These are phyloP conservation scores for human DNA, from an alignment of 2,113 vertebrate genomes.

Conservation along the genomic window GRCh38 chr4:111209001-111209500, in stretches of 20 bases:
- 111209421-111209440: not conserved
- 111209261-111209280: slow-evolving; percentile 70
- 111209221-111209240: slow-evolving; percentile 74
- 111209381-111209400: not conserved
- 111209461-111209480: not conserved
- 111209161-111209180: slow-evolving; percentile 74
- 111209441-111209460: not conserved
- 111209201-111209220: slow-evolving; percentile 66
- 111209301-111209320: slow-evolving; percentile 56
- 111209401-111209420: not conserved
- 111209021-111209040: slow-evolving; percentile 36
- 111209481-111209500: not conserved
- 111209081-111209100: not conserved
- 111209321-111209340: slow-evolving; percentile 60
- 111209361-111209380: slow-evolving; percentile 59
- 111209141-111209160: not conserved
- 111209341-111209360: slow-evolving; percentile 47
- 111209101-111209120: not conserved
- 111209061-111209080: not conserved
- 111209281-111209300: slow-evolving; percentile 61
- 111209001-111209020: not conserved
- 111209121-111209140: not conserved
- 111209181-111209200: slow-evolving; percentile 47
- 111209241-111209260: slow-evolving; percentile 71
- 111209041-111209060: not conserved